These are phyloP conservation scores for Leptodactylus fuscus DNA, from an alignment of 2,113 vertebrate genomes.

Conservation along the genomic window DNA sequence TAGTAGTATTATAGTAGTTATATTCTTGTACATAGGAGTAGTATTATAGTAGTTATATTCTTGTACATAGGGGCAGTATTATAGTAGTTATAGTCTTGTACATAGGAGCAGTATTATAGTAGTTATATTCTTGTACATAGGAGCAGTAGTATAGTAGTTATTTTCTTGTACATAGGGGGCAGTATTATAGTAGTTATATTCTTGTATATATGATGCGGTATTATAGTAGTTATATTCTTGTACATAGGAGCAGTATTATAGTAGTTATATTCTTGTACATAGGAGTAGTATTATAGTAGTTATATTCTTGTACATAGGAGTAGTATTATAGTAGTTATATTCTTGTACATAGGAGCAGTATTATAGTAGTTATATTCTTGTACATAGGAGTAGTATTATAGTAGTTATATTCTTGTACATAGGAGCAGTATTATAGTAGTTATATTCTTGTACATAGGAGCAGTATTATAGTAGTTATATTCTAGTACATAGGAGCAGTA, in stretches of 20 bases:
- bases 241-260: slow-evolving; percentile 1
- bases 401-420: slow-evolving; percentile 15
- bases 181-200: slow-evolving; percentile 9
- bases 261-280: slow-evolving; percentile 18
- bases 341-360: not conserved
- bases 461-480: slow-evolving; percentile 2
- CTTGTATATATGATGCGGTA: not conserved
- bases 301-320: not conserved
- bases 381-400: not conserved
- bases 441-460: not conserved
- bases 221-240: slow-evolving; percentile 1
- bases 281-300: slow-evolving; percentile 2
- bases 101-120: not conserved
- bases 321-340: slow-evolving; percentile 6
- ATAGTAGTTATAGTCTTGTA: not conserved
- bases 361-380: slow-evolving; percentile 15
- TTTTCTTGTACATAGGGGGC: not conserved
- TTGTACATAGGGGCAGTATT: not conserved
- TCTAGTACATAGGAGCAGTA: not conserved
- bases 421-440: slow-evolving; percentile 1
- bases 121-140: slow-evolving; percentile 13
- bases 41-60: not conserved
- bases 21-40: not conserved
- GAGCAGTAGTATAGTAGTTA: too few relatives aligned
- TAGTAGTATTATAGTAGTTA: not conserved